Evolutionary conservation across 2,888 invertebrate species (phyloP).

Genomic region (Digitonthophagus gazella): DNA sequence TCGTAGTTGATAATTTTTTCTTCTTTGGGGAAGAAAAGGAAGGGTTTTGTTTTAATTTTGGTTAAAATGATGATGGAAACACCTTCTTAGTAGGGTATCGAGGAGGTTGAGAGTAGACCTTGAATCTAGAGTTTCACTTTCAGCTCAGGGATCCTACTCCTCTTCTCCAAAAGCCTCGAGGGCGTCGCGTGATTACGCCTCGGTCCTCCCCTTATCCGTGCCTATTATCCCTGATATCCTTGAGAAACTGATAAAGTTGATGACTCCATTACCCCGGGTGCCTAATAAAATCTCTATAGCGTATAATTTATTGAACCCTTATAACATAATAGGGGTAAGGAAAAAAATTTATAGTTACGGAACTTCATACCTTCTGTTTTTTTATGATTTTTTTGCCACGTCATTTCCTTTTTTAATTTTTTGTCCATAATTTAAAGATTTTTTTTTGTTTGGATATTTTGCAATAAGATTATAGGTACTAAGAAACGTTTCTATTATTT

Average conservation of each 20-base stretch:
- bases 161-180: neutral
- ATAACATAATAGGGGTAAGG: neutral
- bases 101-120: neutral
- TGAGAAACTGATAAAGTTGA: conserved; percentile 16
- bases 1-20: too few relatives aligned
- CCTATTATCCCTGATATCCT: conserved; percentile 5
- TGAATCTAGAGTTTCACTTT: neutral
- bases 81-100: too few relatives aligned
- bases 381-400: neutral
- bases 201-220: neutral
- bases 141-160: neutral
- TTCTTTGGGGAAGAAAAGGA: too few relatives aligned
- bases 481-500: too few relatives aligned
- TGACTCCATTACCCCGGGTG: conserved; percentile 9
- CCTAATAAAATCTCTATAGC: conserved; percentile 8
- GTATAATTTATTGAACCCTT: conserved; percentile 7
- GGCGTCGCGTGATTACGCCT: neutral
- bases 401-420: neutral
- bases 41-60: too few relatives aligned
- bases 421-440: too few relatives aligned
- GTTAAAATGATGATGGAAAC: too few relatives aligned
- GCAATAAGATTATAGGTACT: too few relatives aligned
- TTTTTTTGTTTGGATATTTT: too few relatives aligned
- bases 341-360: neutral
- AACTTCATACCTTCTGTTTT: too few relatives aligned